A percentile compares a stretch with the other conserved stretches of the same genome.
Conservation (phyloP, 2,113 vertebrate species). For the Propithecus coquereli region DNA sequence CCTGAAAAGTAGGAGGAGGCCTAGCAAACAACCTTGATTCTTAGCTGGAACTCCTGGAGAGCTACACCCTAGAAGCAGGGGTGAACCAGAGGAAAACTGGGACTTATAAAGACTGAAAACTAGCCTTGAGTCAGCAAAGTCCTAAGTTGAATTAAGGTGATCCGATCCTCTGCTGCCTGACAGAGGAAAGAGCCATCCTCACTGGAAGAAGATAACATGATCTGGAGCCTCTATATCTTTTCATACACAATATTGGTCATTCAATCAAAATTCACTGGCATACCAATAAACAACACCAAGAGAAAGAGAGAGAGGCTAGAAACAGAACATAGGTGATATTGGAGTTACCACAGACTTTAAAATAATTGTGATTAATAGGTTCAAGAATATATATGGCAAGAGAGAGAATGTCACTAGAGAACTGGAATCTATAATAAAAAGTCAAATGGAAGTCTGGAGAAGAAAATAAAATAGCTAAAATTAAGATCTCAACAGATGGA, state of each 20-base stretch:
- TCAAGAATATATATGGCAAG: neutral
- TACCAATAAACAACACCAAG: neutral
- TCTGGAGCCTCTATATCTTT: neutral
- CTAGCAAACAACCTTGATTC: neutral
- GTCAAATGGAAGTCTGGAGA: neutral
- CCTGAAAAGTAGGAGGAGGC: neutral
- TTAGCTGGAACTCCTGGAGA: neutral
- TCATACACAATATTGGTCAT: neutral
- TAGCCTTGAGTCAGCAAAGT: neutral
- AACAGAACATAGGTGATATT: neutral
- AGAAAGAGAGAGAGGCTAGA: neutral
- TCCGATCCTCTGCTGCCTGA: neutral
- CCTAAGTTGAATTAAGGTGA: neutral
- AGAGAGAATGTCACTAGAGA: neutral
- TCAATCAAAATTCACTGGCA: neutral
- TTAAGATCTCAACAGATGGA: neutral
- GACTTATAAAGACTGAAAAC: neutral
- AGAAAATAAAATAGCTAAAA: constrained; percentile 14
- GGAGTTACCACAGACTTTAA: neutral
- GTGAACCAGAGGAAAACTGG: neutral
- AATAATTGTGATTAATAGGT: neutral
- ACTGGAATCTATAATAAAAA: neutral
- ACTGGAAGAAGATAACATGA: neutral
- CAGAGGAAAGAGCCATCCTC: neutral
- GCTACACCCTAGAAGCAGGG: neutral